Base-by-base conservation (phyloP, 2,888 invertebrate species). In the Torymus aiolomorphi region DNA sequence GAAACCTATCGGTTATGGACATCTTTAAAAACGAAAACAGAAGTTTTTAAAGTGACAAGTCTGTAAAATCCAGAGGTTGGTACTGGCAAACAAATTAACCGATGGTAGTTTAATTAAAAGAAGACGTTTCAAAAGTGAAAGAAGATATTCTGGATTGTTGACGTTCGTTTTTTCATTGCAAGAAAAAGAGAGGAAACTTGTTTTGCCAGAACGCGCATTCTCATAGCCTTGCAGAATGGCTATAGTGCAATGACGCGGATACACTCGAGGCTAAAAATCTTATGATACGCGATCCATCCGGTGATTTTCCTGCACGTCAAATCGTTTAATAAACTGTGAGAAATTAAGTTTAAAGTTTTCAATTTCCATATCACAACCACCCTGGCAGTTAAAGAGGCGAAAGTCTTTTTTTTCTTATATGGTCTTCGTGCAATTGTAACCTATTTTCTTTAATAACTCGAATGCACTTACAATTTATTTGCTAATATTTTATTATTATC, bases 141-240 rank as follows among this genome's bases (percentile, higher is more conserved):
- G 78, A 78, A 67, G 73, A 73, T 73, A 72, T 72, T 72, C 78
- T 78, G 74, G 69, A 79, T 79, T 63, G 69, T 74, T 62, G 56
- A 18, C 57, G 11, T 51, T 70, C 57, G 56, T 49, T 49, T 57
- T 31, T 70, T 24, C 16, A 61, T 63, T 62, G 73, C 74, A 51
- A 51, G 54, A 79, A 5, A 31, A 31, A 31, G 31, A 31, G 31
- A 31, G 31, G 31, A 31, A 70, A 79, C 78, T 66, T 49, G 79
- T 75, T 75, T 11, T 42, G 74, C 65, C 62, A 63, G 74, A 63
- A 63, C 57, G 62, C 65, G 13, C 18, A 78, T 75, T 79, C 75
- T 79, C 79, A 79, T 75, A 75, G 74, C 57, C 52, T 49, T 69
- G 69, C 49, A 31, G 31, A 31, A n/a, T n/a, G 3, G 5, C 31